phyloP scores from a whole-genome alignment of 1,140 invertebrate genomes.

The Cotesia typhae region DNA sequence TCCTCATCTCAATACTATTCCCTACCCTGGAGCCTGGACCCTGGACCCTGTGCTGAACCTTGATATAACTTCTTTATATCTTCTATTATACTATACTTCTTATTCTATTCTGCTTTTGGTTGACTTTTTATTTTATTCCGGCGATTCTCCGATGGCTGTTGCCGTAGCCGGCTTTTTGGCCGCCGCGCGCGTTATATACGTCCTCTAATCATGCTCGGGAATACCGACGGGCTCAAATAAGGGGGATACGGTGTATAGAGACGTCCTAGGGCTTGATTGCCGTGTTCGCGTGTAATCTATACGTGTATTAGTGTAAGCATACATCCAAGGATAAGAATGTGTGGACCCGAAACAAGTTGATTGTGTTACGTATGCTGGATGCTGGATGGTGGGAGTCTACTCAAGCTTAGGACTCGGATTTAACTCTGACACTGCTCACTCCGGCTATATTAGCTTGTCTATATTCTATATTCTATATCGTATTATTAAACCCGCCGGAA shows the following conservation, averaged over 20 bases:
- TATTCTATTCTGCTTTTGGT: neutral
- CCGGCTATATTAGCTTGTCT: neutral
- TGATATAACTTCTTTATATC: too few species aligned
- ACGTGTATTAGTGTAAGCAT: constrained; percentile 24
- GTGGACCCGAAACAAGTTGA: neutral
- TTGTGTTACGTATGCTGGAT: neutral
- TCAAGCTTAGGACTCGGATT: constrained; percentile 21
- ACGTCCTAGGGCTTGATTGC: constrained; percentile 57
- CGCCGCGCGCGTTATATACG: constrained; percentile 39
- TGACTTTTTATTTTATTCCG: neutral
- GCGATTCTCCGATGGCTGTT: neutral
- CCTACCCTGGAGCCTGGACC: too few species aligned
- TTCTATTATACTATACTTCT: constrained; percentile 1
- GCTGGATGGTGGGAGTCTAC: constrained; percentile 6
- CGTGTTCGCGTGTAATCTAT: constrained; percentile 48
- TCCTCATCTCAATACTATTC: neutral
- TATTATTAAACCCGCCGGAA: constrained; percentile 41
- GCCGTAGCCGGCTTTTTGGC: constrained; percentile 23
- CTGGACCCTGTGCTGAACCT: too few species aligned
- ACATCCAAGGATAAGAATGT: neutral
- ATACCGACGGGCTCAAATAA: constrained; percentile 44
- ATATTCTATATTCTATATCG: constrained; percentile 29
- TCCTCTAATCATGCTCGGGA: constrained; percentile 56
- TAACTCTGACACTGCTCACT: constrained; percentile 11
- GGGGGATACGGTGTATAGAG: constrained; percentile 49